phyloP scores from a whole-genome alignment of 2,113 vertebrate species.

The Triplophysa siluroides region DNA sequence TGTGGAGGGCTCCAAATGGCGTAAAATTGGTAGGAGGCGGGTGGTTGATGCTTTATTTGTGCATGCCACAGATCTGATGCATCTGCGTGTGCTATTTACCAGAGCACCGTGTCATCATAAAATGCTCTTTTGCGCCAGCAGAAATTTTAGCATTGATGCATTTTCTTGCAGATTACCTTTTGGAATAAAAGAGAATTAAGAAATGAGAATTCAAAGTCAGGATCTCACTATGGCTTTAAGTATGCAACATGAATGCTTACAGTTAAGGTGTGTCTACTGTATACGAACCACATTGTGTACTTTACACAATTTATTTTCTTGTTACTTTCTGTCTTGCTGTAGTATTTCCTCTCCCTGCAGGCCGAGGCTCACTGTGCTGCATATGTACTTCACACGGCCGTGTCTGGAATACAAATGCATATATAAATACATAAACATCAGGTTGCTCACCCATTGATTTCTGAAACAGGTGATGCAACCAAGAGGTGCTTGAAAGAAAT shows the following conservation, averaged over 20 bases:
- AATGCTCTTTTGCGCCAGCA: not conserved
- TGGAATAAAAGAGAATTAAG: not conserved
- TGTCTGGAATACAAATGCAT: conserved; percentile 33
- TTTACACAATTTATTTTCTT: not conserved
- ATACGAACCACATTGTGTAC: not conserved
- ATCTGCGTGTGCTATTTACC: conserved; percentile 30
- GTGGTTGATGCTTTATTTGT: conserved; percentile 21
- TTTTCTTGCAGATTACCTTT: conserved; percentile 7
- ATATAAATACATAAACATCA: conserved; percentile 17
- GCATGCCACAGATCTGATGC: conserved; percentile 29
- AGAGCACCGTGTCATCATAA: conserved; percentile 6
- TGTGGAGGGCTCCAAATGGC: conserved; percentile 20
- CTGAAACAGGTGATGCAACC: conserved; percentile 29
- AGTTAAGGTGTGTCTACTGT: too few relatives aligned
- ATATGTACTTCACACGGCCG: conserved; percentile 19
- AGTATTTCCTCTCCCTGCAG: not conserved
- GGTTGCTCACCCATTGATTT: conserved; percentile 25
- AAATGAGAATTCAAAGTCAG: too few relatives aligned
- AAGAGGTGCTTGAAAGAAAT: conserved; percentile 21
- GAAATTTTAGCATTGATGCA: not conserved
- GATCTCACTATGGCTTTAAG: too few relatives aligned
- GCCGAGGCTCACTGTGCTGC: not conserved
- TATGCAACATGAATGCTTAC: too few relatives aligned
- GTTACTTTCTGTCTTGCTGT: not conserved
- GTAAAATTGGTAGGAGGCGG: conserved; percentile 34